phyloP scores from a whole-genome alignment of 2,113 vertebrate species.

The Oreamnos americanus region DNA sequence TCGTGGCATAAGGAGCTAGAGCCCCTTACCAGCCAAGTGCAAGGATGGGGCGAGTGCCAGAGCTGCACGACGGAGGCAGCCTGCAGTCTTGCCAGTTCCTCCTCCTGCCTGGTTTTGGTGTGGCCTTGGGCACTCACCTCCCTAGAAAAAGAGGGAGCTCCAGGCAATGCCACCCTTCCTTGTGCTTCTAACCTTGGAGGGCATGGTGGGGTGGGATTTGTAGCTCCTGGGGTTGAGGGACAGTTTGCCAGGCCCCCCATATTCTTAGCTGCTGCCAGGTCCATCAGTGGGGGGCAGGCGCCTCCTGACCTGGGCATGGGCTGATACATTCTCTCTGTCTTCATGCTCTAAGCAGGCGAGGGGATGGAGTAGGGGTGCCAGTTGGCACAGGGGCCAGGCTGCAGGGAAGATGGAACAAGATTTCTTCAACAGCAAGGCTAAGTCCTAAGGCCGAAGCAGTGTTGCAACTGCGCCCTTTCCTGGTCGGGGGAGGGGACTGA shows the following conservation, averaged over 20 bases:
- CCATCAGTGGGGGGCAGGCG: neutral
- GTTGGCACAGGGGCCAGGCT: constrained; percentile 36
- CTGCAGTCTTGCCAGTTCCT: neutral
- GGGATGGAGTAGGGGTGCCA: constrained; percentile 1
- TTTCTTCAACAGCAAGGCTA: constrained; percentile 55
- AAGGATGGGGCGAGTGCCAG: neutral
- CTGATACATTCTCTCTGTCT: constrained; percentile 55
- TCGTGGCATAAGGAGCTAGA: neutral
- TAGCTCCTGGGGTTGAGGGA: neutral
- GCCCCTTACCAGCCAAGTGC: neutral
- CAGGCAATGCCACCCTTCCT: neutral
- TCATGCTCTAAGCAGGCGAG: neutral
- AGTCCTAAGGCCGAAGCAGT: constrained; percentile 31
- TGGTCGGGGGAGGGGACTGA: neutral
- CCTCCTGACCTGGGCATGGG: neutral
- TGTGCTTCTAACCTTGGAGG: constrained; percentile 40
- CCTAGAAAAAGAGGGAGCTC: neutral
- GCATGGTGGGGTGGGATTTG: neutral
- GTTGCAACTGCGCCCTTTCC: constrained; percentile 48
- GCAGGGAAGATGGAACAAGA: constrained; percentile 48
- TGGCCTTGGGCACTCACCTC: neutral
- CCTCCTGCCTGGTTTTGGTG: neutral
- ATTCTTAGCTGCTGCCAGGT: constrained; percentile 51
- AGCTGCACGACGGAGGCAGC: neutral
- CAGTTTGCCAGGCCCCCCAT: constrained; percentile 54